These are phyloP conservation scores for Paedocypris micromegethes DNA, from an alignment of 2,797 vertebrate species.

Conservation along the genomic window DNA sequence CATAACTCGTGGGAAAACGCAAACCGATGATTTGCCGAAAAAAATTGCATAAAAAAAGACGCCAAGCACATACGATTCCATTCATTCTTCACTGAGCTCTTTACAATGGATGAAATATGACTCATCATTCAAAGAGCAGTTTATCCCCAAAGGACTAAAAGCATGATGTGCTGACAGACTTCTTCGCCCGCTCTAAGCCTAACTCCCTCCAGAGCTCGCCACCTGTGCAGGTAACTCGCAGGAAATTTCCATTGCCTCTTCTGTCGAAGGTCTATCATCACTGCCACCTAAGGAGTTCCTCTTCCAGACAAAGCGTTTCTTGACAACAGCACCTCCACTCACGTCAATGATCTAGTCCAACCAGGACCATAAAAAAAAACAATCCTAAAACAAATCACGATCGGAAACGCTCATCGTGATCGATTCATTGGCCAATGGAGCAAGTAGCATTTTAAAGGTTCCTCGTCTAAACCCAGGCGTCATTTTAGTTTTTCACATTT, in stretches of 20 bases:
- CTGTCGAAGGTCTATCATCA: constrained; percentile 32
- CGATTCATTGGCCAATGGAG: no score
- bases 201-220: constrained; percentile 19
- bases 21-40: neutral
- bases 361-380: constrained; percentile 8
- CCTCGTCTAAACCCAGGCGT: neutral
- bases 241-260: constrained; percentile 28
- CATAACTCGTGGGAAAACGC: neutral
- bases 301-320: constrained; percentile 35
- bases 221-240: constrained; percentile 36
- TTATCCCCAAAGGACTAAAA: constrained; percentile 15
- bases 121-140: constrained; percentile 10
- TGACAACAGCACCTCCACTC: constrained; percentile 37
- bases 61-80: neutral
- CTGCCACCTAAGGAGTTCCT: constrained; percentile 31
- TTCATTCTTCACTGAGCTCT: neutral
- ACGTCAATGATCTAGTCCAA: constrained; percentile 33
- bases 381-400: neutral
- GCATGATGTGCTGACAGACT: constrained; percentile 29
- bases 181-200: constrained; percentile 1
- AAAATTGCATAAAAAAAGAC: neutral
- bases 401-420: no score
- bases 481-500: constrained; percentile 25
- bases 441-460: no score
- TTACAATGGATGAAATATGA: constrained; percentile 20